Base-by-base conservation (phyloP, 2,113 vertebrate genomes). In the Athene noctua region DNA sequence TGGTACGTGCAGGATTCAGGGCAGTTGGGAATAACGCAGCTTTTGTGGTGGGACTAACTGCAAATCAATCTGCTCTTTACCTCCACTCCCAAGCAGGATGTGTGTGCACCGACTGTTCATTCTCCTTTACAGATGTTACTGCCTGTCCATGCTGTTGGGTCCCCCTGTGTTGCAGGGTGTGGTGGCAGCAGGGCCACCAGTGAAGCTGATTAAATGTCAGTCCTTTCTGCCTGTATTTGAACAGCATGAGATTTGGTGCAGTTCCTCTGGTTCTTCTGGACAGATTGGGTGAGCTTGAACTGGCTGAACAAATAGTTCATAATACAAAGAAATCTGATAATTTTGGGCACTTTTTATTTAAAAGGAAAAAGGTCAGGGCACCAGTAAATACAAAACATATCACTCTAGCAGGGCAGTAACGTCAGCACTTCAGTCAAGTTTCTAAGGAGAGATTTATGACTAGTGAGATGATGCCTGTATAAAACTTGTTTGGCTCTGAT, bases 381-480 rank as follows among this genome's bases (percentile, higher is more conserved):
- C 62, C 75, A 88, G 77, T 86, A 86, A 90, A 88, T 55, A 74
- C 65, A 79, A 63, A 96, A 86, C 52, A 4, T 70, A 82, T 44
- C 79, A 57, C 75, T 82, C 51, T 4, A 61, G 80, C 86, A 34
- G 84, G 87, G 19, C 68, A 19, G 67, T 88, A 90, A 80, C 7
- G 15, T 93, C 94, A 97, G 93, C 89, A 83, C 72, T 94, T 95
- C 83, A 95, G 81, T 71, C 74, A 83, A 44, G 63, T 71, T 94
- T 89, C 70, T 86, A 71, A 68, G 54, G 80, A 51, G 87, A 95
- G 93, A 96, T 97, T 96, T 95, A 95, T 91, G 92, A 57, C 79
- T 78, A 26, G 86, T 47, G 86, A 88, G 94, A 79, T 84, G 88
- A 63, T 63, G 63, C 77, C 58, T 75, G 82, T 92, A 26, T 47